Base-by-base conservation (phyloP, 1,140 invertebrate genomes). In the Nixonia krombeini region DNA sequence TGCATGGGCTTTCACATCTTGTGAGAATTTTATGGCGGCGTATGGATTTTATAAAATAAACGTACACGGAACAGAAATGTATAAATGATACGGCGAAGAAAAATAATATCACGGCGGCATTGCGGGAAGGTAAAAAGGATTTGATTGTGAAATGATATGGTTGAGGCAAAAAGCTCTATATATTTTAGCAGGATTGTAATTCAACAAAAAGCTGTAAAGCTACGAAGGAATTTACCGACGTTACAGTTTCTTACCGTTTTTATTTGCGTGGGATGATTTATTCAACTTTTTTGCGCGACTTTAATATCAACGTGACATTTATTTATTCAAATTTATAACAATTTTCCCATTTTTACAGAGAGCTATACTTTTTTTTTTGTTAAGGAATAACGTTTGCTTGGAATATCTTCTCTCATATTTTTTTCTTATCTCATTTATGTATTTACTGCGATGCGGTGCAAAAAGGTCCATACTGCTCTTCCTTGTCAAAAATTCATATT, bases 81-180 rank as follows among this genome's bases (percentile, higher is more conserved):
- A 56, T 47, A 47, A 56, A 40, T 41, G 44, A 47, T 47, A 47
- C 26, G 1, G 13, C 35, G 44, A 40, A 33, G 53, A n/a, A 61
- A 61, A 44, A 26, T 44, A 52, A 61, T 61, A 52, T 40, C 6
- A 23, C 15, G 3, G 33, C 13, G 8, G n/a, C 17, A 21, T 17
- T 16, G 40, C 8, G 9, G 16, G 10, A 17, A 42, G 10, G 41
- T 12, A 26, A 52, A 45, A 42, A 17, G 33, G 31, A 59, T 45
- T 58, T 50, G 40, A 44, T 28, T 59, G 33, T 45, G 16, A 21
- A 40, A 40, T 13, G 10, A 59, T 15, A 29, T 9, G 49, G 51
- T 52, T 46, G 29, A 46, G 23, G 44, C 25, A 26, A 13, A 26
- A 44, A 21, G 8, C 5, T 2, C 2, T 18, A 38, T 23, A 37